Conservation (phyloP, 2,888 invertebrate genomes). For the Dynastes tityus region DNA sequence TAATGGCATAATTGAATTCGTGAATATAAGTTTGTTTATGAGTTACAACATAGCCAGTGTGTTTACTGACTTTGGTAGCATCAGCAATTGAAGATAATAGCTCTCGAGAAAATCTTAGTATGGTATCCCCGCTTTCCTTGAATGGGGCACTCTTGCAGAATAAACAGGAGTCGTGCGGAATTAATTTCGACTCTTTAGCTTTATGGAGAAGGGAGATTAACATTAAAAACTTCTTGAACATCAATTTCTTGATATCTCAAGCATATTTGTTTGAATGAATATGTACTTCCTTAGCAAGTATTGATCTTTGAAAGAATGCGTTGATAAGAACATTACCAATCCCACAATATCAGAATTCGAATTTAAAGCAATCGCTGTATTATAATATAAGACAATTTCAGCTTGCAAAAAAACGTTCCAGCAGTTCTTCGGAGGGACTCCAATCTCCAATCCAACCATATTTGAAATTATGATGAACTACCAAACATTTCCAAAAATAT, state of each 20-base stretch:
- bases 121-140: constrained; percentile 85
- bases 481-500: too few species aligned
- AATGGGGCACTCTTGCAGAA: constrained; percentile 83
- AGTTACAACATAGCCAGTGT: constrained; percentile 82
- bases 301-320: constrained; percentile 84
- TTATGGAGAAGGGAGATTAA: constrained; percentile 89
- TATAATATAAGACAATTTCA: constrained; percentile 81
- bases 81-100: constrained; percentile 88
- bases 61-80: constrained; percentile 84
- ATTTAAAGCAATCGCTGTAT: constrained; percentile 80
- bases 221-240: constrained; percentile 87
- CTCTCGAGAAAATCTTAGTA: constrained; percentile 85
- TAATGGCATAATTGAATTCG: constrained; percentile 91
- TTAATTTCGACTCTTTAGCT: constrained; percentile 85
- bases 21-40: constrained; percentile 89
- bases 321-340: constrained; percentile 83
- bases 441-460: constrained; percentile 67
- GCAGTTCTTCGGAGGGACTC: constrained; percentile 79
- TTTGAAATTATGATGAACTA: too few species aligned
- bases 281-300: constrained; percentile 74
- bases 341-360: constrained; percentile 87
- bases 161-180: constrained; percentile 91
- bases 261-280: constrained; percentile 80
- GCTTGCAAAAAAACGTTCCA: constrained; percentile 76
- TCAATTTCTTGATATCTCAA: constrained; percentile 83